Base-by-base conservation (phyloP, 1,140 invertebrate species). In the Hyposmocoma kahamanoa region DNA sequence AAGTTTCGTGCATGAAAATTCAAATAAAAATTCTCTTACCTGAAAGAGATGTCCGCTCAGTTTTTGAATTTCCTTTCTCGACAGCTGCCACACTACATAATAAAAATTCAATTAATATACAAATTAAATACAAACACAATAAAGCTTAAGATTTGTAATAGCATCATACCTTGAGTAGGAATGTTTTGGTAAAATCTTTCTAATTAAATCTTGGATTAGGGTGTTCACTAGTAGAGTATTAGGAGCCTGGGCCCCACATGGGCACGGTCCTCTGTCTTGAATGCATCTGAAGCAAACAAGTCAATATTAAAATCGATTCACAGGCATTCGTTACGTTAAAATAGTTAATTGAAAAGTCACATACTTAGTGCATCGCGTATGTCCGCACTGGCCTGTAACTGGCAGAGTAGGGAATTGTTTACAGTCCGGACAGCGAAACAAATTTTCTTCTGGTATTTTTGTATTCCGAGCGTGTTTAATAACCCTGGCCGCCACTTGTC, bases 321-420 rank as follows among this genome's bases (percentile, higher is more conserved):
- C 11, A 26, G 5, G 24, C 5, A 26, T 26, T 5, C 11, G 24
- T 6, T n/a, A n/a, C n/a, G n/a, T n/a, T n/a, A 11, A 26, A 26
- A 26, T 26, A 11, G 11, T 26, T 11, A 11, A 26, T 26, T 13
- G 39, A 34, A 20, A 39, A n/a, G n/a, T n/a, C 45, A 62, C 63
- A 36, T 59, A 79, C 75, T 53, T 56, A 13, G 51, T 42, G 32
- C 75, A 79, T 43, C 75, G 52, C 2, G 75, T 76, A 47, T 76
- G 72, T 0, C 75, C 75, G 34, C 75, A 79, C 19, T 57, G 46
- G 11, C 68, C 67, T 1, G 75, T 72, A 3, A 79, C 62, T 0
- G 75, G 75, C 17, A 49, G 22, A 0, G 54, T 36, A 0, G 75
- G 75, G 15, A 74, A 42, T 10, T 56, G 46, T 2, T 53, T 53